Base-by-base conservation (phyloP, 1,140 invertebrate genomes). In the Pogonognathellus flavescens region DNA sequence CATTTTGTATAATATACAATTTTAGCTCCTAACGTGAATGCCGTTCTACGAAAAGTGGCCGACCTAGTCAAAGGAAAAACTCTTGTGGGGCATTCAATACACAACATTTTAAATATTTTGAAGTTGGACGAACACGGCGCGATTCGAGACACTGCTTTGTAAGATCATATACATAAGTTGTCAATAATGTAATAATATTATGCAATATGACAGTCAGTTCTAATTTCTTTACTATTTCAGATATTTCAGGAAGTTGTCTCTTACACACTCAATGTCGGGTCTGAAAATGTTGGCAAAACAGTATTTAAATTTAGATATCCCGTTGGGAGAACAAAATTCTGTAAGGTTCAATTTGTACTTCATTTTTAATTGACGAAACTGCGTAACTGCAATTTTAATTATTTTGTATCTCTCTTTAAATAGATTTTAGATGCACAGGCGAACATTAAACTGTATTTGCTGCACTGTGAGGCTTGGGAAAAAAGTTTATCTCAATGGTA, bases 361-460 rank as follows among this genome's bases (percentile, higher is more conserved):
- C 16, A 16, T 11, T 2, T 16, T 59, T n/a, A 1, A 1, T 59
- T 14, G 18, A n/a, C 16, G 11, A n/a, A 59, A n/a, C 55, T 16
- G 22, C n/a, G 6, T 7, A 20, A 20, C 18, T 20, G 59, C 10
- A 60, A 62, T 10, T 5, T 9, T 10, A 20, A 62, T 20, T 22
- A 25, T 13, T 0, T 0, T 9, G n/a, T 62, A 59, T 59, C 18
- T 6, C 22, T 20, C 18, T 18, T 62, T 20, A 7, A 7, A 22
- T 62, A 62, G 91, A 89, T 93, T 0, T 94, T 97, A 90, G 97
- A 98, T 91, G 96, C 97, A 0, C 93, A 94, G 82, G 94, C 95
- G 0, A 93, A 96, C 0, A 97, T 98, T 95, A 93, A 95, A 85
- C 90, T 98, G 0, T 98, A 97, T 89, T 94, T 94, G 70, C 92